phyloP scores from a whole-genome alignment of 2,797 vertebrate species.

The Microctenopoma lineatum region DNA sequence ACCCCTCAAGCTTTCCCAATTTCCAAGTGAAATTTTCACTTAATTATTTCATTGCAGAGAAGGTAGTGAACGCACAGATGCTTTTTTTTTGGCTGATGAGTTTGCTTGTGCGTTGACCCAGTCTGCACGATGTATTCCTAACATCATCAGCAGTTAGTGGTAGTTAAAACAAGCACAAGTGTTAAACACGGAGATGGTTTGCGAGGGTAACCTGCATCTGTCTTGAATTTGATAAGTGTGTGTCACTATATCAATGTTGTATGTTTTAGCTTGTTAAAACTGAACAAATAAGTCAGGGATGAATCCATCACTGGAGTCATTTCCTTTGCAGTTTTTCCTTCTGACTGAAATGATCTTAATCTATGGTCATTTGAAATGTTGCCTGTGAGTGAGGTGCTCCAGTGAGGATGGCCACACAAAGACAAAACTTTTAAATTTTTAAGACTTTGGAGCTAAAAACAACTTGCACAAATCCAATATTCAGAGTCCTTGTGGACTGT shows the following conservation, averaged over 20 bases:
- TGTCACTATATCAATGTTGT: background rate
- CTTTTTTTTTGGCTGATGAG: constrained; percentile 3
- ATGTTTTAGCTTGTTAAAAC: background rate
- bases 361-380: constrained; percentile 48
- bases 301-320: constrained; percentile 14
- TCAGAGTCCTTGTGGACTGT: constrained; percentile 17
- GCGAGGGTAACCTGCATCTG: background rate
- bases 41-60: constrained; percentile 10
- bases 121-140: constrained; percentile 2
- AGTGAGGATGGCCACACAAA: constrained; percentile 11
- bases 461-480: constrained; percentile 27
- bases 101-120: constrained; percentile 7
- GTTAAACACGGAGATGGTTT: constrained; percentile 3
- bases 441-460: constrained; percentile 36
- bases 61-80: constrained; percentile 1
- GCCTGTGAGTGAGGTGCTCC: constrained; percentile 30
- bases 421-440: constrained; percentile 36
- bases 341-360: constrained; percentile 48
- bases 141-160: background rate
- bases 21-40: constrained; percentile 7
- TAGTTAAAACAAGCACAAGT: background rate
- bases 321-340: background rate
- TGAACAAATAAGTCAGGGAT: constrained; percentile 5
- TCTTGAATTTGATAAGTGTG: background rate
- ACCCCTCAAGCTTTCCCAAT: constrained; percentile 4